Evolutionary conservation across 2,797 vertebrate genomes (phyloP).

Genomic region (Gymnodraco acuticeps): DNA sequence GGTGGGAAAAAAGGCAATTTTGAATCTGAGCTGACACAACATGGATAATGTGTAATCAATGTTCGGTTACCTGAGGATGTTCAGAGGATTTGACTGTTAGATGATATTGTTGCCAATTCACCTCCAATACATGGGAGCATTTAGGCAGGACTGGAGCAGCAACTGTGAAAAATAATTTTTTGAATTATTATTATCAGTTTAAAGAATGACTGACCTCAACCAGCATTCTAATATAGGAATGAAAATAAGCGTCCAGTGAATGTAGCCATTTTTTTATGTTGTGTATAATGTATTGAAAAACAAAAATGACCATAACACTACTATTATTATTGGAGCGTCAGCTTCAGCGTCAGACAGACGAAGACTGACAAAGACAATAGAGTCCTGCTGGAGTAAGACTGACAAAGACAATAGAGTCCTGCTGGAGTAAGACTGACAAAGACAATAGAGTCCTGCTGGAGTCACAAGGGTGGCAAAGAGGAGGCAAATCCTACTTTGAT

Average conservation of each 20-base stretch:
- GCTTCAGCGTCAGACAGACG: too few relatives aligned
- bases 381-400: too few relatives aligned
- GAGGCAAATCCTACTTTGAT: too few relatives aligned
- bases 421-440: too few relatives aligned
- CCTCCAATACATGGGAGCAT: constrained; percentile 42
- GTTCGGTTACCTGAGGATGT: constrained; percentile 48
- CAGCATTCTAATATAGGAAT: not conserved
- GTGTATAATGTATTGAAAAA: too few relatives aligned
- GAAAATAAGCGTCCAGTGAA: not conserved
- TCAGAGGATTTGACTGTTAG: constrained; percentile 42
- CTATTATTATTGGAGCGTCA: too few relatives aligned
- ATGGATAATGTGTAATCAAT: not conserved
- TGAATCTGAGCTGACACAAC: not conserved
- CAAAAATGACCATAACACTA: too few relatives aligned
- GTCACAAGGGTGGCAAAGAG: too few relatives aligned
- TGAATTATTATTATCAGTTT: not conserved
- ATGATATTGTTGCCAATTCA: constrained; percentile 37
- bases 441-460: too few relatives aligned
- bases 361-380: too few relatives aligned
- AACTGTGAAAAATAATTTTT: constrained; percentile 41
- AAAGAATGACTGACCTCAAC: not conserved
- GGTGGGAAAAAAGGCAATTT: too few relatives aligned
- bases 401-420: too few relatives aligned
- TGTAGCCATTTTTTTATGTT: not conserved
- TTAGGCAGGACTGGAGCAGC: constrained; percentile 38